Percentiles rank a stretch among this genome's conserved stretches.
Conservation (phyloP, 2,888 invertebrate genomes). For the Octodonta nipae region DNA sequence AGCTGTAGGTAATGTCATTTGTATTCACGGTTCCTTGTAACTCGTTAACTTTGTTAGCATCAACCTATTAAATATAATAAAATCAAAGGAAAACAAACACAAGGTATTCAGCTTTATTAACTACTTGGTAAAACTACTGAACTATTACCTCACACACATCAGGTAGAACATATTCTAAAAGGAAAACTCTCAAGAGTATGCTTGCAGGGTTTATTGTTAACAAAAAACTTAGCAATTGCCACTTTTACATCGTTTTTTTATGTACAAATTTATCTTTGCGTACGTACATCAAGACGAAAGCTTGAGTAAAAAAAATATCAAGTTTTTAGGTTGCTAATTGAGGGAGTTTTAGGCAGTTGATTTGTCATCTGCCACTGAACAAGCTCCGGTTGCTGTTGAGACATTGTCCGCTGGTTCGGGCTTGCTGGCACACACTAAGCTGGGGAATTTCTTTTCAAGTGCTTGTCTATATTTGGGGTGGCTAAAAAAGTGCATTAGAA, state of each 20-base stretch:
- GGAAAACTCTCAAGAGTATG: too few species aligned
- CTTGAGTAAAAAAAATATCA: conserved; percentile 5
- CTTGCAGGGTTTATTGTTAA: conserved; percentile 24
- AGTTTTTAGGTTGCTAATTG: too few species aligned
- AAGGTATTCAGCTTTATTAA: too few species aligned
- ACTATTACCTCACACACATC: too few species aligned
- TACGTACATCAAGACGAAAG: conserved; percentile 10
- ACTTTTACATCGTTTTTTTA: conserved; percentile 7
- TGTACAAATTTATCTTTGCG: conserved; percentile 13
- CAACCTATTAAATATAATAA: too few species aligned
- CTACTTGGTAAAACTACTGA: too few species aligned
- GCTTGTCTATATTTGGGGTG: conserved; percentile 70
- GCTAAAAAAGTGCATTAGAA: too few species aligned
- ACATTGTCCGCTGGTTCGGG: conserved; percentile 44
- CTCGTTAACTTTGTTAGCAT: too few species aligned
- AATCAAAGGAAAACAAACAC: too few species aligned
- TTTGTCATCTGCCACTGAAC: conserved; percentile 52
- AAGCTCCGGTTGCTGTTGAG: conserved; percentile 55
- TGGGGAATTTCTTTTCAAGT: conserved; percentile 64
- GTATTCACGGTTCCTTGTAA: too few species aligned
- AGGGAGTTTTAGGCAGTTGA: conserved; percentile 44
- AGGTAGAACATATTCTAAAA: too few species aligned
- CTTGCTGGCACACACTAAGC: conserved; percentile 49
- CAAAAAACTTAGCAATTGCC: conserved; percentile 17
- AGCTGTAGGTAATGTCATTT: too few species aligned